phyloP scores from a whole-genome alignment of 2,888 invertebrate genomes.

The Diaperis boleti region DNA sequence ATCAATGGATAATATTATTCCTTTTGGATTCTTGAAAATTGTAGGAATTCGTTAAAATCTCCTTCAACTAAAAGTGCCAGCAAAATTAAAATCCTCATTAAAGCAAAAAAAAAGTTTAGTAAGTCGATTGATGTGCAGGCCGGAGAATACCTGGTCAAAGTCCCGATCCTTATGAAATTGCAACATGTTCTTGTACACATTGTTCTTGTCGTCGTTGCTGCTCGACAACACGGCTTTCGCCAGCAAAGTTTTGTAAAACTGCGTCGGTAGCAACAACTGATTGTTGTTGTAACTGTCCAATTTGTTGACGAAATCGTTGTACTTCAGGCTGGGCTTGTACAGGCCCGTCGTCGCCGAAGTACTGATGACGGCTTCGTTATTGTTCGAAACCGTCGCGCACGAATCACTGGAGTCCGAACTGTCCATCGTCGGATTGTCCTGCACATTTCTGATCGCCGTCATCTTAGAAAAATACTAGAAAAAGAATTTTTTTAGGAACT shows the following conservation, averaged over 20 bases:
- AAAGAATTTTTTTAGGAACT: slow-evolving; percentile 47
- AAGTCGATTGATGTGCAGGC: no score
- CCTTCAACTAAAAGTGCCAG: no score
- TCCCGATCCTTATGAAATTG: slow-evolving; percentile 62
- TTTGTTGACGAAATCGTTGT: slow-evolving; percentile 65
- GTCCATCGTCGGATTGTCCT: slow-evolving; percentile 60
- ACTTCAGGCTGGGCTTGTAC: slow-evolving; percentile 61
- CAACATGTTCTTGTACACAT: slow-evolving; percentile 66
- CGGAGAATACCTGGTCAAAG: slow-evolving; percentile 67
- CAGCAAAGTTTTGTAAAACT: slow-evolving; percentile 83
- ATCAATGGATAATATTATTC: no score
- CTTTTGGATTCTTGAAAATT: no score
- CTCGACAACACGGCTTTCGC: slow-evolving; percentile 76
- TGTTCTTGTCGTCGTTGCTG: slow-evolving; percentile 65
- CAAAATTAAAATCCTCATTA: no score
- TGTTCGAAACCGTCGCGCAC: slow-evolving; percentile 55
- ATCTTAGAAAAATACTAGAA: slow-evolving; percentile 51
- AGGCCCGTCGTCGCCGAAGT: slow-evolving; percentile 33
- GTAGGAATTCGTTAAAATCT: no score
- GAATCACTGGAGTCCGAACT: slow-evolving; percentile 65
- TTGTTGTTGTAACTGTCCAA: slow-evolving; percentile 66
- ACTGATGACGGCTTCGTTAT: slow-evolving; percentile 55
- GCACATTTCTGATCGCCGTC: slow-evolving; percentile 60
- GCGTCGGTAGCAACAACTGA: slow-evolving; percentile 75
- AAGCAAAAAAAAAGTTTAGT: no score